These are phyloP conservation scores for Polypedilum vanderplanki DNA, from an alignment of 1,140 invertebrate genomes.

Conservation along the genomic window DNA sequence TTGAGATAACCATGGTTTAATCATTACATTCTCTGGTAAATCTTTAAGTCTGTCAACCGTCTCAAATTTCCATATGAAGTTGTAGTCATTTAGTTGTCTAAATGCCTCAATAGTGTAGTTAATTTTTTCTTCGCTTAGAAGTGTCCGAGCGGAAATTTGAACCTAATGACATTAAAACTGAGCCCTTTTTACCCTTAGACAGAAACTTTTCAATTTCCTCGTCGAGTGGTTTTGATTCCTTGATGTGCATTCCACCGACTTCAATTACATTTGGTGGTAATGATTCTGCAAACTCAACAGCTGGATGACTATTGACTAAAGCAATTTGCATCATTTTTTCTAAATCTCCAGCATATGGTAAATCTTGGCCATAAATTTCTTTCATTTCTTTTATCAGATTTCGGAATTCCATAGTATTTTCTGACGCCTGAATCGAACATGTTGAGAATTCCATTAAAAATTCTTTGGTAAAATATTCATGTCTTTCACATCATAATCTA, in stretches of 20 bases:
- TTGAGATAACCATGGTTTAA: constrained; percentile 43
- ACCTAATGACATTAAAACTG: constrained; percentile 47
- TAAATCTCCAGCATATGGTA: neutral
- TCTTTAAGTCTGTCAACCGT: constrained; percentile 36
- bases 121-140: constrained; percentile 36
- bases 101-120: constrained; percentile 43
- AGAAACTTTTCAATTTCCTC: constrained; percentile 45
- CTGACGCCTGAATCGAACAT: neutral
- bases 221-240: constrained; percentile 35
- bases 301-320: constrained; percentile 45
- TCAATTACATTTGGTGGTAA: constrained; percentile 48
- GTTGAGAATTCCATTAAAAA: constrained; percentile 3
- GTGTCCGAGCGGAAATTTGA: constrained; percentile 41
- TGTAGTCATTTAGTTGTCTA: constrained; percentile 40
- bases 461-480: constrained; percentile 22
- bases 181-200: constrained; percentile 40
- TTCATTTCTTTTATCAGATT: neutral
- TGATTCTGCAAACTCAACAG: constrained; percentile 43
- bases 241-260: constrained; percentile 49
- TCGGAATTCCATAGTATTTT: neutral
- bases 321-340: constrained; percentile 36
- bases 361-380: neutral
- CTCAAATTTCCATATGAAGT: constrained; percentile 45
- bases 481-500: constrained; percentile 10
- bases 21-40: constrained; percentile 46